phyloP scores from a whole-genome alignment of 1,140 invertebrate species.

The Ceratitis capitata region DNA sequence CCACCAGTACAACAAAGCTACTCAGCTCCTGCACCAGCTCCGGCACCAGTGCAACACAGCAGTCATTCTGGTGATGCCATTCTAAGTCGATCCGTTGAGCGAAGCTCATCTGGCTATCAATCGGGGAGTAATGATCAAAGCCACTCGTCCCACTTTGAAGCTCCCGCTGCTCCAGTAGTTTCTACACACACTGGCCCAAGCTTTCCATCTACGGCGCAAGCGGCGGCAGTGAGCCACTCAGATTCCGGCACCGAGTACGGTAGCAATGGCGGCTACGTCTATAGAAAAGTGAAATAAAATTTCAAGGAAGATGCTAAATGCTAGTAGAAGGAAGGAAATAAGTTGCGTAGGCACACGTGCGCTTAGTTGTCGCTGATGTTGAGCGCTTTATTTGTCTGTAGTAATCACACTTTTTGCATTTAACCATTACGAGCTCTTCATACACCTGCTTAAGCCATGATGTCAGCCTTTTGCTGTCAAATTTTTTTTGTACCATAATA shows the following conservation, averaged over 20 bases:
- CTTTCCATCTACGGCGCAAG: background rate
- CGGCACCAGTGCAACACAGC: background rate
- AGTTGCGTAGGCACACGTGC: too few relatives aligned
- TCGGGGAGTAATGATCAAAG: background rate
- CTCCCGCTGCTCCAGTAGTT: background rate
- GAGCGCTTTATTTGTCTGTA: background rate
- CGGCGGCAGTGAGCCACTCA: background rate
- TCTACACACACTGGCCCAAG: background rate
- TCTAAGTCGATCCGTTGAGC: background rate
- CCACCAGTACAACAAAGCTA: background rate
- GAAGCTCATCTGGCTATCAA: background rate
- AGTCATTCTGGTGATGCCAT: background rate
- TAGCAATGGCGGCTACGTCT: conserved; percentile 43
- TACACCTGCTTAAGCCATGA: conserved; percentile 3
- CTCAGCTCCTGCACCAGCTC: background rate
- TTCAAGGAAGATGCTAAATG: background rate
- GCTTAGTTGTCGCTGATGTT: background rate
- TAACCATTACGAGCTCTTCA: background rate
- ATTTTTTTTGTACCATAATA: background rate
- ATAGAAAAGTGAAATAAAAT: conserved; percentile 20
- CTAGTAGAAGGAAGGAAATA: too few relatives aligned
- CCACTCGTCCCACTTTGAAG: background rate
- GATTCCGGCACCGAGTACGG: conserved; percentile 38
- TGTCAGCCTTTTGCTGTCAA: background rate
- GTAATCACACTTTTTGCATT: background rate